phyloP scores from a whole-genome alignment of 2,888 invertebrate species.

The Epistrophe eligans region DNA sequence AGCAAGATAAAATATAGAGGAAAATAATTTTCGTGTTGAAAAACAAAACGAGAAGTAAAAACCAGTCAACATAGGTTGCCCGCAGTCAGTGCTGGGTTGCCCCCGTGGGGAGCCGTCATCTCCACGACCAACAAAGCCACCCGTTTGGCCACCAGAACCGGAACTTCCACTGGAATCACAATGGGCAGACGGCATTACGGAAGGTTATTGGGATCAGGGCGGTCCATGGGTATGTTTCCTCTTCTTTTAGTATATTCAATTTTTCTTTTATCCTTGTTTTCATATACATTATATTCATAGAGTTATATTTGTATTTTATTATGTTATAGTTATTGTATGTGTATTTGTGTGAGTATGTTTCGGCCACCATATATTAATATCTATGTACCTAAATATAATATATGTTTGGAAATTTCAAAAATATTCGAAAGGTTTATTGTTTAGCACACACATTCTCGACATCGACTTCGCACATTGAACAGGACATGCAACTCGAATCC shows the following conservation, averaged over 20 bases:
- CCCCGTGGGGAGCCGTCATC: slow-evolving; percentile 79
- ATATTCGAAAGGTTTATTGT: slow-evolving; percentile 49
- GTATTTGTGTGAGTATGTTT: not conserved
- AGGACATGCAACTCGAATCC: slow-evolving; percentile 10
- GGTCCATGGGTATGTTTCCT: slow-evolving; percentile 80
- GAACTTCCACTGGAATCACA: slow-evolving; percentile 80
- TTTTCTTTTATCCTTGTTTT: slow-evolving; percentile 45
- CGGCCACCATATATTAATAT: slow-evolving; percentile 44
- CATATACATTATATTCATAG: no score
- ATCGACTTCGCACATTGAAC: slow-evolving; percentile 4
- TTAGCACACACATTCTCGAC: slow-evolving; percentile 16
- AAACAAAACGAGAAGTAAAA: slow-evolving; percentile 67
- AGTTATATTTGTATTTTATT: not conserved
- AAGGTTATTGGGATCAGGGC: slow-evolving; percentile 81
- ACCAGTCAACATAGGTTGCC: slow-evolving; percentile 81
- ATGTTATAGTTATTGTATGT: not conserved
- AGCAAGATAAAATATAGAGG: slow-evolving; percentile 34
- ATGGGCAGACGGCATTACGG: slow-evolving; percentile 80
- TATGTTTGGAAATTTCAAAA: slow-evolving; percentile 33
- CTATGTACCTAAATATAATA: not conserved
- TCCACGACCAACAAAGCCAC: slow-evolving; percentile 78
- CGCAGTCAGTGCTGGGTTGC: slow-evolving; percentile 80
- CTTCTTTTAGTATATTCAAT: slow-evolving; percentile 35
- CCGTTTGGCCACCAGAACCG: slow-evolving; percentile 80
- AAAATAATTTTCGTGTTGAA: slow-evolving; percentile 68